Evolutionary conservation across 2,888 invertebrate genomes (phyloP).

Genomic region (Junonia oenone): DNA sequence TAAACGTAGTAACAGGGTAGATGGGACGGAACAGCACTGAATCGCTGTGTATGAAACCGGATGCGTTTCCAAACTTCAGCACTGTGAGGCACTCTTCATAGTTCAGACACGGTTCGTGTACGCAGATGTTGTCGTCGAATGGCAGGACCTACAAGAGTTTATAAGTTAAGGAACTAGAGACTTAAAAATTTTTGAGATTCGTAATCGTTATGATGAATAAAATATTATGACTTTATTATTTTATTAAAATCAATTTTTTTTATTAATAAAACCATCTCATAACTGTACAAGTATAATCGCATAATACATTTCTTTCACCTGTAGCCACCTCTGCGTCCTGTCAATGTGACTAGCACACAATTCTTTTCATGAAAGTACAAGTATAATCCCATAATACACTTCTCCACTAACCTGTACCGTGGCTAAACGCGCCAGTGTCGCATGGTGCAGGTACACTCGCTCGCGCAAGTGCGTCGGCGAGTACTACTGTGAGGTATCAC

Average conservation of each 20-base stretch:
- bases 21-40: slow-evolving; percentile 96
- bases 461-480: slow-evolving; percentile 94
- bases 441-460: slow-evolving; percentile 94
- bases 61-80: slow-evolving; percentile 94
- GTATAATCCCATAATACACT: too few relatives aligned
- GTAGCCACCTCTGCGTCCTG: too few relatives aligned
- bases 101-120: slow-evolving; percentile 95
- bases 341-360: too few relatives aligned
- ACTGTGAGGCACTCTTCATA: slow-evolving; percentile 95
- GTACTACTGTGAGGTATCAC: slow-evolving; percentile 85
- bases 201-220: too few relatives aligned
- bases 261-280: too few relatives aligned
- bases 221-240: too few relatives aligned
- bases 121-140: slow-evolving; percentile 97
- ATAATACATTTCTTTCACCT: too few relatives aligned
- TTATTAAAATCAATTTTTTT: too few relatives aligned
- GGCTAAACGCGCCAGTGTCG: slow-evolving; percentile 90
- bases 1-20: slow-evolving; percentile 95
- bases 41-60: slow-evolving; percentile 92
- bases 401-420: slow-evolving; percentile 84
- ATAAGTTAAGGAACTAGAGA: too few relatives aligned
- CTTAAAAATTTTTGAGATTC: too few relatives aligned
- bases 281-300: too few relatives aligned
- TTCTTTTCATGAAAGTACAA: too few relatives aligned
- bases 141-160: slow-evolving; percentile 94